Evolutionary conservation across 2,888 invertebrate species (phyloP), one percentile per base, ranked within the genome.

Genomic region (Drosophila affinis): DNA sequence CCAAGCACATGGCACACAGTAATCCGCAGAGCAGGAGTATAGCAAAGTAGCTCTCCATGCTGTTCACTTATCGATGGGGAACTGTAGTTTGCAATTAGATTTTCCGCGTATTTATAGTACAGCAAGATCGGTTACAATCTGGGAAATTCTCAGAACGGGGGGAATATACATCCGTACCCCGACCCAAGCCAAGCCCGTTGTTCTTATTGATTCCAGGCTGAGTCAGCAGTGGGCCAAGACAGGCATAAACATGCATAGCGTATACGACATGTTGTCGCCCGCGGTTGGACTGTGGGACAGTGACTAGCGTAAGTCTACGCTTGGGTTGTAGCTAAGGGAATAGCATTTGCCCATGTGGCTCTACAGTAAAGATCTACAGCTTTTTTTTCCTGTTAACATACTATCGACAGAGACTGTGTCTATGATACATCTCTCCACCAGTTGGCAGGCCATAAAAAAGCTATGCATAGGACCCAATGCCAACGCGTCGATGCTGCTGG

Each of bases 391-490:
- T 10, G 53, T 62, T 48, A 47, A 45, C 56, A 55, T 68, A 62
- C 54, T 76, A 69, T 46, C 59, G 62, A 54, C 47, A 64, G 52
- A 49, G 45, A 74, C 62, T 53, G 63, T 72, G 63, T 72, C 53
- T 29, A 9, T 9, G 29, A 29, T 9, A 9, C 29, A 29, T 29
- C 29, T 29, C 29, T 61, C 60, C 58, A 51, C 67, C 56, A 64
- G 62, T 79, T 76, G 76, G 62, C 80, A 75, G 67, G 67, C 72
- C 70, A 77, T 75, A 67, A 78, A 75, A 77, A 69, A 72, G 72
- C 79, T 72, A 75, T 74, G 48, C 78, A 63, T 60, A 69, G 70
- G 60, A 62, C 67, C 62, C 46, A 47, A 49, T 9, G 29, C 24
- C 46, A 47, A 47, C 10, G 39, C 24, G 55, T 46, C 44, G 49